Base-by-base conservation (phyloP, 2,888 invertebrate species). In the Leptogaster cylindrica region DNA sequence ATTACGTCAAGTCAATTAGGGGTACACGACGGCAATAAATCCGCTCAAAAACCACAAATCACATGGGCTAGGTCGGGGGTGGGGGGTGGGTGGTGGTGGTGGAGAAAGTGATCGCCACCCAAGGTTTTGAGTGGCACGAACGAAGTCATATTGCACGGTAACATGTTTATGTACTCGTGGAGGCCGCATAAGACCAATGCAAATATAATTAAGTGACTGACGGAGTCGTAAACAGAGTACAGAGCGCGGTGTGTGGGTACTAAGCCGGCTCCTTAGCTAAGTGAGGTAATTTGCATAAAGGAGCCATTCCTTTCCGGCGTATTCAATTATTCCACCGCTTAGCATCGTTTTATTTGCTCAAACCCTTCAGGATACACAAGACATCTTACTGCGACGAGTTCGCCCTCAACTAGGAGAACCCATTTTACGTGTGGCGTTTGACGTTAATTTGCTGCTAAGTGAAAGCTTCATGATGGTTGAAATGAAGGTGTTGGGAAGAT, bases 361-460 rank as follows among this genome's bases (percentile, higher is more conserved):
- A 36, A 39, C 55, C 55, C 23, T 55, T 55, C 23, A 55, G 36
- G 55, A 36, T 55, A 36, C 39, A 39, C 36, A 39, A 33, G 25
- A 55, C 55, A 55, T 55, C 55, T 55, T 55, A 55, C 55, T 36
- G 39, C 36, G 55, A 20, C 25, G 20, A 36, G 55, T 36, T 31
- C 20, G 6, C 12, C 36, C 55, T 16, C 10, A 23, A 33, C 31
- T 20, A 33, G 25, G 8, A 20, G 55, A 20, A 39, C 55, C 55
- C 23, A 55, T 55, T 55, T 36, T 55, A 55, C 36, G 55, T 55
- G 36, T 36, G 55, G 55, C 36, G 23, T 55, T 55, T 55, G 55
- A 55, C 39, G 55, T 55, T 55, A 55, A 55, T 55, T 55, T 55
- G 55, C 55, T 55, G 36, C 55, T 55, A 55, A 55, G 55, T 55